Evolutionary conservation across 2,888 invertebrate species (phyloP).

Genomic region (Callinectes sapidus): DNA sequence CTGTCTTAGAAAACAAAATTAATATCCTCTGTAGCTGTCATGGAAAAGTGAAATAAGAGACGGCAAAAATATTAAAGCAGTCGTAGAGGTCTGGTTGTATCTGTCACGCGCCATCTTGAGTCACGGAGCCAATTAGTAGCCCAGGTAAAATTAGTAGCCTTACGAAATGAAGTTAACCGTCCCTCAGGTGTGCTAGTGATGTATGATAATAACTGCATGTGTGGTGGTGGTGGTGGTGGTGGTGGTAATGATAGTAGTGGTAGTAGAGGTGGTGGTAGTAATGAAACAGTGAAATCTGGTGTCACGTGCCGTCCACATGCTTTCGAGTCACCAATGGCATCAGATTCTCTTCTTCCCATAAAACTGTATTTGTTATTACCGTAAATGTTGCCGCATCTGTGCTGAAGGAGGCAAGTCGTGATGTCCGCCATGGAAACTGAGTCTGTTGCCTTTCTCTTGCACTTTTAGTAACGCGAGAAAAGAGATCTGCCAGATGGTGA

Average conservation of each 20-base stretch:
- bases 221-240: background rate
- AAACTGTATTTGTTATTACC: background rate
- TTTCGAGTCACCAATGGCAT: background rate
- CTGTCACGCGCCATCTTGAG: background rate
- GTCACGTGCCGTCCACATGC: background rate
- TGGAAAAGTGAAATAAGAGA: background rate
- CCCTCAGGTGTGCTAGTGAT: background rate
- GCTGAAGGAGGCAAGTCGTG: background rate
- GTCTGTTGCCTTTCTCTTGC: background rate
- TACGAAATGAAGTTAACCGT: background rate
- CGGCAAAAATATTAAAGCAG: background rate
- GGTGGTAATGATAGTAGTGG: background rate
- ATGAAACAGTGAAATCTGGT: background rate
- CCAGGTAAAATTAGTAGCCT: background rate
- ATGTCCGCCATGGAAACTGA: background rate
- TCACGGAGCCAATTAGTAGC: background rate
- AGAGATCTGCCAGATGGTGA: background rate
- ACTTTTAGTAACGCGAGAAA: background rate
- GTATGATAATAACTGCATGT: background rate
- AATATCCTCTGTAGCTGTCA: background rate
- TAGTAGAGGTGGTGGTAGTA: background rate
- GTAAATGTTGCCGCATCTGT: background rate
- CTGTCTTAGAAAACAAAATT: background rate
- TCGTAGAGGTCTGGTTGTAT: background rate
- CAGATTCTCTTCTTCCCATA: background rate